Evolutionary conservation across 2,797 vertebrate genomes (phyloP).

Genomic region (Stomatorhinus walkeri): DNA sequence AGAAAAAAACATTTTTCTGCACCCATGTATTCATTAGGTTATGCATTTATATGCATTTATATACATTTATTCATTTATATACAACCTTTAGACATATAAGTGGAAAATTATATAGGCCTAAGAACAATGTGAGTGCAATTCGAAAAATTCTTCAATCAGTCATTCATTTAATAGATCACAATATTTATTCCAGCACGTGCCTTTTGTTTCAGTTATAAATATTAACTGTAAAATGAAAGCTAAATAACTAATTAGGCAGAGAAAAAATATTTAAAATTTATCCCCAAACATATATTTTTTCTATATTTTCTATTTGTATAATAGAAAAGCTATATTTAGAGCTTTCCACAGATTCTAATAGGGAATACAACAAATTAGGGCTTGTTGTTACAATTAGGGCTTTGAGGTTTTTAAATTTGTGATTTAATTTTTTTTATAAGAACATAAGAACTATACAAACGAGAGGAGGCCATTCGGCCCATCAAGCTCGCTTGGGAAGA

Average conservation of each 20-base stretch:
- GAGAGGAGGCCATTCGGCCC: too few species aligned
- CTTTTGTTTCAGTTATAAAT: not conserved
- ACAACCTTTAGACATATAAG: not conserved
- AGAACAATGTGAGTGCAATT: not conserved
- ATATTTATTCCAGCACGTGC: not conserved
- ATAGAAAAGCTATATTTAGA: not conserved
- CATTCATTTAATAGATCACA: not conserved
- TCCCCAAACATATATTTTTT: not conserved
- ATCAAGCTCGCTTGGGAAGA: too few species aligned
- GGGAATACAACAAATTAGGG: not conserved
- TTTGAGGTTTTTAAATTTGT: too few species aligned
- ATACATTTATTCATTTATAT: not conserved
- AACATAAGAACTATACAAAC: too few species aligned
- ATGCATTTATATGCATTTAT: not conserved
- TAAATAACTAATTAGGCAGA: not conserved
- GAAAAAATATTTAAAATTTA: not conserved
- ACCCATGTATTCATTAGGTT: not conserved
- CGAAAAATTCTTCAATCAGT: not conserved
- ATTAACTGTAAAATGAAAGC: not conserved
- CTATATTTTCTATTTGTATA: not conserved
- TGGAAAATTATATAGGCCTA: not conserved
- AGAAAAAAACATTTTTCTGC: not conserved
- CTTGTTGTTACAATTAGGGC: not conserved
- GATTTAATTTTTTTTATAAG: too few species aligned
- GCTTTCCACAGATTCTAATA: not conserved